Base-by-base conservation (phyloP, 2,888 invertebrate species). In the Drosophila emarginata region DNA sequence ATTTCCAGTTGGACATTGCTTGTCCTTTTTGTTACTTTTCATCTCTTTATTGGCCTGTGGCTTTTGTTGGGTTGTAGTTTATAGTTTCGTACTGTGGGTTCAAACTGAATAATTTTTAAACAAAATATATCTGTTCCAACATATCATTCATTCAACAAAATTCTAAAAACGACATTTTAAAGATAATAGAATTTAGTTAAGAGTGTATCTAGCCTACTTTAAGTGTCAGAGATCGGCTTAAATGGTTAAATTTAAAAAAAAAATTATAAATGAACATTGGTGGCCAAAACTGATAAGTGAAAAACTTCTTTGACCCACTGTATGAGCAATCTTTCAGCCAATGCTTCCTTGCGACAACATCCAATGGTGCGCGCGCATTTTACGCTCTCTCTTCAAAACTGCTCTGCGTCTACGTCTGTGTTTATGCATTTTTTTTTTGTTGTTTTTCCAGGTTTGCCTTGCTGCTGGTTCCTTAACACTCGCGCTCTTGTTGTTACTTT, bases 401-500 rank as follows among this genome's bases (percentile, higher is more conserved):
- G 9, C 32, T 32, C 11, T 32, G 11, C 32, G 32, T 32, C 11
- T 12, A 9, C 18, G 40, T 45, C 9, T 45, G 45, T 45, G 45
- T 18, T 76, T 67, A 69, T 67, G 77, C 79, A 80, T 79, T 79
- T 80, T 78, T 76, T 80, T 82, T 81, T 60, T 40, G 14, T 15
- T 45, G 45, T 45, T 21, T 45, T 21, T 11, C 21, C 21, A 21
- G 18, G 18, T 45, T 82, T 79, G 67, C 65, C 53, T 53, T 53
- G 53, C 26, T 53, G 52, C n/a, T 53, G 53, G 26, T 53, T 79
- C 81, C 79, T 76, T 74, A 77, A 74, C 81, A 70, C 70, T 72
- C 65, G 67, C 73, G 76, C 80, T 82, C 80, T 79, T 76, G 64
- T 62, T 72, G 72, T 64, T 80, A 76, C 69, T 80, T 80, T 88